A percentile compares a stretch with the other conserved stretches of the same genome.
Evolutionary conservation across 2,113 vertebrate genomes (phyloP).

Genomic region (Calidris pugnax): DNA sequence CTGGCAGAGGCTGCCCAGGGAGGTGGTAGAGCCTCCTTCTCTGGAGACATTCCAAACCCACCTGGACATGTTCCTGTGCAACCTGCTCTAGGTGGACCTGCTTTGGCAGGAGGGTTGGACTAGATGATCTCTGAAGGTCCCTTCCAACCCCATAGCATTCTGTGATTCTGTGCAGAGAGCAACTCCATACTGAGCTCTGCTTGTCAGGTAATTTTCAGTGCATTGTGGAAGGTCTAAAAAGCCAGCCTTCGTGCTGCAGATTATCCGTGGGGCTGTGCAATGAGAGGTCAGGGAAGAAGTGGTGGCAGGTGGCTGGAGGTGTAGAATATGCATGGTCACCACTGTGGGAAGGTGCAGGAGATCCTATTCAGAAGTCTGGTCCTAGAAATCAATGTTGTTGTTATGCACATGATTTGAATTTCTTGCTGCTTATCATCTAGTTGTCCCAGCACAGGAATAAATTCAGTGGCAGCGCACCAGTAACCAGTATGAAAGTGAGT

Average conservation of each 20-base stretch:
- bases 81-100: no score
- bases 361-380: neutral
- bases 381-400: neutral
- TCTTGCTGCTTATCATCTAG: neutral
- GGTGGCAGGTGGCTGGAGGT: neutral
- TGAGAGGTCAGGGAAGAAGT: neutral
- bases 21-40: no score
- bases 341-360: neutral
- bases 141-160: no score
- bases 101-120: no score
- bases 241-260: neutral
- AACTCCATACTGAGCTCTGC: neutral
- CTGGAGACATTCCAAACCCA: no score
- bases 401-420: neutral
- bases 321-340: neutral
- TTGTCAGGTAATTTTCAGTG: neutral
- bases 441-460: neutral
- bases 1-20: no score
- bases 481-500: neutral
- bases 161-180: neutral
- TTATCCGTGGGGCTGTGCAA: neutral
- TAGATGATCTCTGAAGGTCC: no score
- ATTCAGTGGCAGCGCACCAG: neutral
- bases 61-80: no score
- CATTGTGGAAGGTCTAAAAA: neutral